These are phyloP conservation scores for Rotaria magnacalcarata DNA, from an alignment of 2,888 invertebrate species.

Conservation along the genomic window DNA sequence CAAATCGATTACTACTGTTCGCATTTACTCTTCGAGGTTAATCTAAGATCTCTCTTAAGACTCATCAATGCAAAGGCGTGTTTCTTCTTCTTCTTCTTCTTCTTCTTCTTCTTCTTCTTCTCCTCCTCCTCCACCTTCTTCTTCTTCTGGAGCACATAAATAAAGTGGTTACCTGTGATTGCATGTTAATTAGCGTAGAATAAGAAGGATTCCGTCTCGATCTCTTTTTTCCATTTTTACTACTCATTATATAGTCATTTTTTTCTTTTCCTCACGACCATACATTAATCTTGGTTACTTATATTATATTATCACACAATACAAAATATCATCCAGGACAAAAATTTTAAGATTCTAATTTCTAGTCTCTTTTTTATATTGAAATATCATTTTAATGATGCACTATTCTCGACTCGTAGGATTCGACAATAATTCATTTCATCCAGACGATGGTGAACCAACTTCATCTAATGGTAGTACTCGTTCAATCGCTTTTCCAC, in stretches of 20 bases:
- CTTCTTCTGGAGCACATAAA: not conserved
- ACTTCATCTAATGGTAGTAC: not conserved
- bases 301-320: not conserved
- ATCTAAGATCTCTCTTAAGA: not conserved
- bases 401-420: not conserved
- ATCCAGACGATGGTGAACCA: slow-evolving; percentile 17
- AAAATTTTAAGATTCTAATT: not conserved
- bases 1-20: not conserved
- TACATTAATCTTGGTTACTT: not conserved
- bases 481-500: not conserved
- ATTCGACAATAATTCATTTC: slow-evolving; percentile 28
- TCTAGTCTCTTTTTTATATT: not conserved
- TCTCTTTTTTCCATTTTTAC: not conserved
- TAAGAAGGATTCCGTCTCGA: not conserved
- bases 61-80: not conserved
- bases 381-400: not conserved
- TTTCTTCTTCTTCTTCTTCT: not conserved
- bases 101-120: too few relatives aligned
- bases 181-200: not conserved
- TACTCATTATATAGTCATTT: not conserved
- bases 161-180: not conserved
- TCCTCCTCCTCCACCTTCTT: too few relatives aligned
- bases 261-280: not conserved
- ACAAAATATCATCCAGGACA: too few relatives aligned
- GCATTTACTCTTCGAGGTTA: not conserved